Base-by-base conservation (phyloP, 2,888 invertebrate species). In the Melitaea athalia region DNA sequence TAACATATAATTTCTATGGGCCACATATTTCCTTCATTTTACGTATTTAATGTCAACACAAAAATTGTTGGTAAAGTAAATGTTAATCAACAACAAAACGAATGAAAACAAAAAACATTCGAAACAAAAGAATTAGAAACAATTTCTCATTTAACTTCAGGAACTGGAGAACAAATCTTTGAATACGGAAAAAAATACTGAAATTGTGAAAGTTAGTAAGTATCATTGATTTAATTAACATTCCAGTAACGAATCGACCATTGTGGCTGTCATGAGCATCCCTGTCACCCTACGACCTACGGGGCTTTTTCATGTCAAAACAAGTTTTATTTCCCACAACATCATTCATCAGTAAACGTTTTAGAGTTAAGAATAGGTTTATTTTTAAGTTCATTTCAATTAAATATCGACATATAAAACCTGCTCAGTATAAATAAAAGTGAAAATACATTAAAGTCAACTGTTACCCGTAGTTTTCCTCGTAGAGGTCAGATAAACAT, bases 211-310 rank as follows among this genome's bases (percentile, higher is more conserved):
- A 86, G 80, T 87, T 86, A 76, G 75, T 76, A 77, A 76, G 79
- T 24, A 81, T 83, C 82, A 83, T 85, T 79, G 74, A 77, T 89
- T 89, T 88, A 87, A 90, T 90, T 88, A 89, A 88, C 84, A 85
- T 86, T 85, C 84, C 77, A 72, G 78, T 80, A 82, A 81, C 78
- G 55, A 74, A 73, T 76, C 75, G 78, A 77, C 73, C 72, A 88
- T 88, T 87, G 85, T 81, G 75, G 76, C 85, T 88, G 89, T 87
- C 89, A 86, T 70, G 75, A 67, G 45, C 89, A 88, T 80, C 61
- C 71, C 70, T 76, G 79, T 78, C 81, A 68, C 72, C 70, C 63
- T 66, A 70, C 72, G 68, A 74, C 75, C 72, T 68, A 59, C 70
- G 72, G 74, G 72, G 72, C 77, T 74, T 77, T 64, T 63, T 70